phyloP scores from a whole-genome alignment of 1,140 invertebrate species.

The Paracyclopina nana region DNA sequence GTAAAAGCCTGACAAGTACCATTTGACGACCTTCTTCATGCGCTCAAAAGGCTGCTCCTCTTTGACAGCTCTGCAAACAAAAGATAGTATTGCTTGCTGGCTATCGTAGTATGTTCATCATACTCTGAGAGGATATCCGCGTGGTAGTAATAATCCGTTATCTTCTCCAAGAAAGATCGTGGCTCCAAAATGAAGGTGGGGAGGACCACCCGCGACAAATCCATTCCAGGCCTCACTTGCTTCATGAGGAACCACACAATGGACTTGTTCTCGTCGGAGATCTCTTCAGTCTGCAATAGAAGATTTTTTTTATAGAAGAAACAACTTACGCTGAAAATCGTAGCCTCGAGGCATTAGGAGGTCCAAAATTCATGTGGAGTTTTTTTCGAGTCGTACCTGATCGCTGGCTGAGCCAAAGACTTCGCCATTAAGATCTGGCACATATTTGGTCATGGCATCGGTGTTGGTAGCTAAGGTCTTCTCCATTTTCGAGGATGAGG shows the following conservation, averaged over 20 bases:
- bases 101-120: background rate
- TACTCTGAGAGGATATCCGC: conserved; percentile 61
- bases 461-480: conserved; percentile 38
- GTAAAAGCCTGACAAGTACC: conserved; percentile 71
- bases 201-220: conserved; percentile 50
- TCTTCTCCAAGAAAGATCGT: conserved; percentile 75
- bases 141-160: conserved; percentile 83
- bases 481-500: too few species aligned
- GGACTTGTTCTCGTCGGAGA: conserved; percentile 84
- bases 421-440: conserved; percentile 18
- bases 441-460: conserved; percentile 28
- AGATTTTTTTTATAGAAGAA: too few species aligned
- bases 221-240: conserved; percentile 86
- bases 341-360: too few species aligned
- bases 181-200: conserved; percentile 53
- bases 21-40: conserved; percentile 68
- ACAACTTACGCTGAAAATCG: too few species aligned
- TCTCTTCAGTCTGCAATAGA: conserved; percentile 69
- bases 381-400: too few species aligned
- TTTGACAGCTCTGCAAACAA: conserved; percentile 43
- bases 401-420: conserved; percentile 33
- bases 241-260: conserved; percentile 82
- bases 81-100: too few species aligned
- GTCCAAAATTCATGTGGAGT: too few species aligned
- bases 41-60: conserved; percentile 70